These are phyloP conservation scores for human (Homo sapiens) DNA, from an alignment of 2,113 vertebrate species.

Conservation along the genomic window DNA sequence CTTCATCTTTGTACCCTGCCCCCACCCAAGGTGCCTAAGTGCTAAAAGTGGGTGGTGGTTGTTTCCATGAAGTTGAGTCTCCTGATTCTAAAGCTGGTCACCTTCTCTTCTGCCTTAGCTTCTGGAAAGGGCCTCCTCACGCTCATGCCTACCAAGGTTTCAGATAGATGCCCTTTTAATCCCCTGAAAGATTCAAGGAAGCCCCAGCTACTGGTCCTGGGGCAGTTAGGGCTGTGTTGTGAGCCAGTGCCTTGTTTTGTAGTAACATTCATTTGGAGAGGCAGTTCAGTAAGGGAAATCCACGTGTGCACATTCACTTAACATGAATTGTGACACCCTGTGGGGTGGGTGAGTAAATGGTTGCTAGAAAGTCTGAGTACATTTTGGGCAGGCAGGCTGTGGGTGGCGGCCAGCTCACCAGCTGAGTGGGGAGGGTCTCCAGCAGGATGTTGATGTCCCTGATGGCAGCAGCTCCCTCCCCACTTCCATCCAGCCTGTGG, in stretches of 20 bases:
- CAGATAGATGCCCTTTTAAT: background rate
- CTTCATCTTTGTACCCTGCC: background rate
- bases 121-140: background rate
- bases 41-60: background rate
- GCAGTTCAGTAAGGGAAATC: background rate
- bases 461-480: background rate
- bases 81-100: background rate
- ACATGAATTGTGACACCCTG: background rate
- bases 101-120: background rate
- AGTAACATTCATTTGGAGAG: background rate
- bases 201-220: background rate
- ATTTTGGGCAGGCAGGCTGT: background rate
- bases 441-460: background rate
- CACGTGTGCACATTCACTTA: background rate
- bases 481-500: background rate
- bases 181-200: background rate
- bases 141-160: background rate
- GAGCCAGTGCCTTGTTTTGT: background rate
- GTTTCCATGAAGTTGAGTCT: background rate
- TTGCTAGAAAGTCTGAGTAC: slow-evolving; percentile 55
- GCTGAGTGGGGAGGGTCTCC: background rate
- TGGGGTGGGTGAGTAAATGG: background rate
- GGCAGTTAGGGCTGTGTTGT: background rate
- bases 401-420: background rate
- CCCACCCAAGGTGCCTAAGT: background rate